Percentiles rank a stretch among this genome's conserved stretches.
Conservation (phyloP, 1,140 invertebrate species). For the Drosophila busckii region DNA sequence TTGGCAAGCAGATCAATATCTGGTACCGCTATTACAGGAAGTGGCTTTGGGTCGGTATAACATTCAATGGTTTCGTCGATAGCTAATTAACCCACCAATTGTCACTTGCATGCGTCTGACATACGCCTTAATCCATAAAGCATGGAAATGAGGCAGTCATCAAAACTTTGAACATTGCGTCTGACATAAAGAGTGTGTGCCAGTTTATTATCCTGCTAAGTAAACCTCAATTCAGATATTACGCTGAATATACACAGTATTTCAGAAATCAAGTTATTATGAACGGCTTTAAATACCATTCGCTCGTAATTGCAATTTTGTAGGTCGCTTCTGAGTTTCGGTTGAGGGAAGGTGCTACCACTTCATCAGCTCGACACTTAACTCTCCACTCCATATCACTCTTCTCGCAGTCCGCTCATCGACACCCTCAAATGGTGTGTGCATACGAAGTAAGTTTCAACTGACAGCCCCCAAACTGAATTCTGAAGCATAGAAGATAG, state of each 20-base stretch:
- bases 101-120: background rate
- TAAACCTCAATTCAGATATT: background rate
- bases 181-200: background rate
- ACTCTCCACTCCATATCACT: background rate
- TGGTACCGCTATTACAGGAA: no score
- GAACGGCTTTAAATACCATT: constrained; percentile 36
- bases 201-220: background rate
- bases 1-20: no score
- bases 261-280: constrained; percentile 23
- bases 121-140: constrained; percentile 8
- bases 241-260: background rate
- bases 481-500: no score
- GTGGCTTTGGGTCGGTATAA: constrained; percentile 1
- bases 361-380: background rate
- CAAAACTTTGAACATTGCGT: constrained; percentile 26
- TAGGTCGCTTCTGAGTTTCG: background rate
- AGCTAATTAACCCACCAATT: constrained; percentile 25
- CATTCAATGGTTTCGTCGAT: background rate
- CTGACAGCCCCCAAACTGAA: no score
- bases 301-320: constrained; percentile 35
- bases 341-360: constrained; percentile 19
- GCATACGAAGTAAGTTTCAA: no score
- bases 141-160: constrained; percentile 6
- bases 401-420: no score
- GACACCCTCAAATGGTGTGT: no score